Percentiles rank a stretch among this genome's conserved stretches.
Conservation (phyloP, 2,888 invertebrate genomes). For the Theretra japonica region DNA sequence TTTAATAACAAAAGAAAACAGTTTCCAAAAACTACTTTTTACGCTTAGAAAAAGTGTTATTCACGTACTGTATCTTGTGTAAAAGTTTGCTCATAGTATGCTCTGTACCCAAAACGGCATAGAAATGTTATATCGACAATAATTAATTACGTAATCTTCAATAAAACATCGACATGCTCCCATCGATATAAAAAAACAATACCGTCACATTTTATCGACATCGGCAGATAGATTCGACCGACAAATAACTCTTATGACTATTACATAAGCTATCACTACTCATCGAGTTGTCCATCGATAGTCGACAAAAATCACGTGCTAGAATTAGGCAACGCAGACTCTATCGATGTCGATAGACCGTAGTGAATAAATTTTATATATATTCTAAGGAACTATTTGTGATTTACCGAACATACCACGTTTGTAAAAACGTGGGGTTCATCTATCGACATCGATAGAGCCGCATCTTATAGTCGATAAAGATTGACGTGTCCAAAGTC, state of each 20-base stretch:
- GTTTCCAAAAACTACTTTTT: slow-evolving; percentile 3
- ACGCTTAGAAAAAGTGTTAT: slow-evolving; percentile 1
- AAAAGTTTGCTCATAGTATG: slow-evolving; percentile 7
- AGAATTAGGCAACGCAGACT: slow-evolving; percentile 20
- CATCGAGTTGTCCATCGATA: slow-evolving; percentile 35
- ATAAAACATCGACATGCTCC: not conserved
- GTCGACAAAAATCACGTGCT: slow-evolving; percentile 43
- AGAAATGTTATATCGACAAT: slow-evolving; percentile 8
- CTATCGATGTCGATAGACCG: slow-evolving; percentile 41
- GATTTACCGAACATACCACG: slow-evolving; percentile 22
- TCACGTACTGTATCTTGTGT: not conserved
- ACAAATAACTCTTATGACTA: slow-evolving; percentile 28
- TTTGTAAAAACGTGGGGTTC: slow-evolving; percentile 14
- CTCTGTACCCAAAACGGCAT: slow-evolving; percentile 24
- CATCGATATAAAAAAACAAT: slow-evolving; percentile 23
- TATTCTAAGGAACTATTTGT: slow-evolving; percentile 26
- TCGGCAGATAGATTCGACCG: not conserved
- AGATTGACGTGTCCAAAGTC: slow-evolving; percentile 14
- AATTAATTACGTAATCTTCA: not conserved
- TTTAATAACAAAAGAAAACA: not conserved
- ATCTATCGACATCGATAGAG: slow-evolving; percentile 24
- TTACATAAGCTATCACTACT: slow-evolving; percentile 29
- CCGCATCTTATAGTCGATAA: not conserved
- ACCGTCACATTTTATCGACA: slow-evolving; percentile 28
- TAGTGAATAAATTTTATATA: slow-evolving; percentile 21